phyloP scores from a whole-genome alignment of 2,113 vertebrate species.

The Notarius lentiginosus region DNA sequence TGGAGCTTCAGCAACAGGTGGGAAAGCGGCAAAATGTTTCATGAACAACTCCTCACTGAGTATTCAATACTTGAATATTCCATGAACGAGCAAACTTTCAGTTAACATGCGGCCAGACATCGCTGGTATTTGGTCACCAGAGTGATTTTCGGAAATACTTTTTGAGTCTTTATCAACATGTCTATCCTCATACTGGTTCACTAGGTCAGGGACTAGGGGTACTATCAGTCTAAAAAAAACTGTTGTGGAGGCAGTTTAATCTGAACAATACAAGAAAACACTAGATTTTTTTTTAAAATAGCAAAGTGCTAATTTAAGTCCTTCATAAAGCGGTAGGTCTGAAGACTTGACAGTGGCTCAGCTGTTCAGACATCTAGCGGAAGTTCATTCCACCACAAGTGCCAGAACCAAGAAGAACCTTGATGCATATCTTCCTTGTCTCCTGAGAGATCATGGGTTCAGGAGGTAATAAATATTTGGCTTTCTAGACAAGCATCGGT shows the following conservation, averaged over 20 bases:
- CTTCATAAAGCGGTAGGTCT: not conserved
- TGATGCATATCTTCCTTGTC: not conserved
- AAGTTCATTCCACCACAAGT: too few species aligned
- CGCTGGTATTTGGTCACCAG: not conserved
- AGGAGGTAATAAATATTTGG: not conserved
- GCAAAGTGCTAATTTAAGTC: too few species aligned
- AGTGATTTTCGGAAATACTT: not conserved
- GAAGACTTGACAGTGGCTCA: too few species aligned
- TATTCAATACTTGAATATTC: not conserved
- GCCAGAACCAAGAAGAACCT: not conserved
- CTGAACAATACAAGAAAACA: too few species aligned
- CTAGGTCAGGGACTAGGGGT: not conserved
- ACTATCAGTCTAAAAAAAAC: not conserved
- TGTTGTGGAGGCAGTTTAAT: too few species aligned
- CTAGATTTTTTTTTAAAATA: too few species aligned
- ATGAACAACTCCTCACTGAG: not conserved
- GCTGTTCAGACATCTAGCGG: not conserved
- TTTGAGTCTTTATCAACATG: not conserved
- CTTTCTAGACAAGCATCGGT: not conserved
- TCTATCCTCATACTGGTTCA: not conserved
- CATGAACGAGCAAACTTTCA: not conserved
- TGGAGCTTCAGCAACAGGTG: slow-evolving; percentile 86
- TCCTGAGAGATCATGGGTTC: not conserved
- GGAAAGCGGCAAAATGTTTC: slow-evolving; percentile 24
- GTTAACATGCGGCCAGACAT: not conserved